phyloP scores from a whole-genome alignment of 1,140 invertebrate species.

The Drosophila insularis region DNA sequence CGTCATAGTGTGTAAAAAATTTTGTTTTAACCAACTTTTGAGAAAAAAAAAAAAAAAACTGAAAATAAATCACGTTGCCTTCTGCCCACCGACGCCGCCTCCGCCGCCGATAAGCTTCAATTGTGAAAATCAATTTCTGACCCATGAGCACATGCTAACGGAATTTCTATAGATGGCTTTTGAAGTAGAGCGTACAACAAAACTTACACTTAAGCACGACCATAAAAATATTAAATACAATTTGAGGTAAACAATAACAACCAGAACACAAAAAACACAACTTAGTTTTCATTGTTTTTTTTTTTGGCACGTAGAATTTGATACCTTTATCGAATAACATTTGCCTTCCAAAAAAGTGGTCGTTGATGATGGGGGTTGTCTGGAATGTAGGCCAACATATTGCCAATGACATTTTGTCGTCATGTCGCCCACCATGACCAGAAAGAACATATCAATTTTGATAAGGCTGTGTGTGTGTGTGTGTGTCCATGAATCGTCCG shows the following conservation, averaged over 20 bases:
- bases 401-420: constrained; percentile 31
- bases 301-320: not conserved
- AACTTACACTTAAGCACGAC: constrained; percentile 50
- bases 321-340: not conserved
- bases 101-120: constrained; percentile 43
- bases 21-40: constrained; percentile 16
- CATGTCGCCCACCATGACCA: constrained; percentile 2
- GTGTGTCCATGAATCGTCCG: constrained; percentile 24
- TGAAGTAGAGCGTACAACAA: constrained; percentile 31
- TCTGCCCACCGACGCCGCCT: too few species aligned
- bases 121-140: constrained; percentile 38
- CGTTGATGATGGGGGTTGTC: constrained; percentile 4
- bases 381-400: constrained; percentile 44
- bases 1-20: constrained; percentile 2
- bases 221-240: constrained; percentile 30
- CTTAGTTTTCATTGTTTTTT: constrained; percentile 7
- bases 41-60: not conserved
- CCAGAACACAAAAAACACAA: constrained; percentile 13
- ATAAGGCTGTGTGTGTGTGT: constrained; percentile 25
- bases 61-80: constrained; percentile 53
- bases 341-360: not conserved
- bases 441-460: constrained; percentile 15
- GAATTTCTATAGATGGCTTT: constrained; percentile 46
- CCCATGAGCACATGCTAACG: constrained; percentile 55
- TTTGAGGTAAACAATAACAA: constrained; percentile 37